Evolutionary conservation across 2,113 vertebrate genomes (phyloP).

Genomic region (Laticauda laticaudata): DNA sequence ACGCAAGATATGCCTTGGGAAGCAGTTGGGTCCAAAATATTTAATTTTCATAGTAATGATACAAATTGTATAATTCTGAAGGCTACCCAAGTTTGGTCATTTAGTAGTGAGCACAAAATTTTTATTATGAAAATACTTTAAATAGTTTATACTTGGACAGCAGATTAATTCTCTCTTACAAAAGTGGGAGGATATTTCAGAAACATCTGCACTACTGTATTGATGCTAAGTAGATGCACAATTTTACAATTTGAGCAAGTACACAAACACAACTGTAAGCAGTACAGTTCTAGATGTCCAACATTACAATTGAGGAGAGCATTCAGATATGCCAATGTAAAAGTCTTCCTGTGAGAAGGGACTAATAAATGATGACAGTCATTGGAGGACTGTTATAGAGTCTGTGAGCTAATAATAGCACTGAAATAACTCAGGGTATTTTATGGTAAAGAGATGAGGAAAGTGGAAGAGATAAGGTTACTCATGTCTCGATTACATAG

Average conservation of each 20-base stretch:
- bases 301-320: neutral
- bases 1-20: neutral
- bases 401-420: neutral
- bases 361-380: neutral
- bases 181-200: neutral
- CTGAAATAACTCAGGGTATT: neutral
- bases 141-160: neutral
- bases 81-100: neutral
- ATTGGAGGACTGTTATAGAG: neutral
- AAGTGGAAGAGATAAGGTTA: neutral
- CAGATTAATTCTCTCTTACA: neutral
- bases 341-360: neutral
- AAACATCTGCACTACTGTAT: neutral
- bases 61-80: neutral
- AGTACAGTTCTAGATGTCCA: neutral
- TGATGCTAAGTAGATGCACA: neutral
- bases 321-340: neutral
- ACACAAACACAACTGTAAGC: neutral
- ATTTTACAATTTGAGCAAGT: neutral
- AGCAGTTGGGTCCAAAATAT: neutral
- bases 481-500: neutral
- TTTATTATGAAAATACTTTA: neutral
- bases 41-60: neutral
- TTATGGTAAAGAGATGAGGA: neutral
- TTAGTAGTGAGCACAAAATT: neutral